Evolutionary conservation across 2,113 vertebrate species (phyloP).

Genomic region (Nycticebus coucang): DNA sequence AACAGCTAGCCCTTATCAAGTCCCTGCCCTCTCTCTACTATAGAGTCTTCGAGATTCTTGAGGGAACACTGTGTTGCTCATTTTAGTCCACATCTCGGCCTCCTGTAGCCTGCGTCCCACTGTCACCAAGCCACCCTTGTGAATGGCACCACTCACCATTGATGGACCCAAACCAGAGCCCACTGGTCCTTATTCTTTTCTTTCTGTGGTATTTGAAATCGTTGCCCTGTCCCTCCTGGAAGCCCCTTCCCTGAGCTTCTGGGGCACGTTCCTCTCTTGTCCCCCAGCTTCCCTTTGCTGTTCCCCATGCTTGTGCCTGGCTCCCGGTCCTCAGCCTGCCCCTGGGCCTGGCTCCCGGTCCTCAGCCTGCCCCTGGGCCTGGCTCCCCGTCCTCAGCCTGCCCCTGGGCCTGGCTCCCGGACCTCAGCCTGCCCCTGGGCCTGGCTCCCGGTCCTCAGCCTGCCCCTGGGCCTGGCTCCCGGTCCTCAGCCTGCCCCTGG

Average conservation of each 20-base stretch:
- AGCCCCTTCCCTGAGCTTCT: not conserved
- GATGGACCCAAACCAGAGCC: fast-evolving
- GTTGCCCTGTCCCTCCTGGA: fast-evolving
- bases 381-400: not conserved
- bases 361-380: not conserved
- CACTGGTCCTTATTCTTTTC: not conserved
- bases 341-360: not conserved
- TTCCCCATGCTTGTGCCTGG: fast-evolving
- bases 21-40: too few relatives aligned
- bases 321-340: not conserved
- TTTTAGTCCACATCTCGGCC: fast-evolving
- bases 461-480: not conserved
- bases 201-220: not conserved
- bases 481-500: too few relatives aligned
- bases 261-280: not conserved
- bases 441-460: not conserved
- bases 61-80: fast-evolving
- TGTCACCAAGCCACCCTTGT: not conserved
- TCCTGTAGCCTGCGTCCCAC: fast-evolving
- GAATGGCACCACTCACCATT: not conserved
- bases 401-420: not conserved
- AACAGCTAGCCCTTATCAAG: too few relatives aligned
- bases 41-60: not conserved
- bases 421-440: not conserved
- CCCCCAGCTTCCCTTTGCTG: too few relatives aligned